phyloP scores from a whole-genome alignment of 2,888 invertebrate species.

The Scaptomyza polygonia region DNA sequence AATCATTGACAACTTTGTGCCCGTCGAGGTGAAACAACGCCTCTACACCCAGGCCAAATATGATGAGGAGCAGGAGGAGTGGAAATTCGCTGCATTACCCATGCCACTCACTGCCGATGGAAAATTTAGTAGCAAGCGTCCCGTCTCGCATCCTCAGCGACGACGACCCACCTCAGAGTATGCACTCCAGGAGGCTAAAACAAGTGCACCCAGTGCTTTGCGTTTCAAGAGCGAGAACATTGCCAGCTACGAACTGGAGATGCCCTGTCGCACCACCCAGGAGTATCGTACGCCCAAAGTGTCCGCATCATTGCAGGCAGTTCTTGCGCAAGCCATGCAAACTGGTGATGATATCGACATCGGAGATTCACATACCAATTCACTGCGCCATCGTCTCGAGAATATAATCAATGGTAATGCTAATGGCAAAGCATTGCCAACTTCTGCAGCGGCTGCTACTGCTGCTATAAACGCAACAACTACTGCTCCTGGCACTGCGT shows the following conservation, averaged over 20 bases:
- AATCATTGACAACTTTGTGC: conserved; percentile 95
- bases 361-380: conserved; percentile 81
- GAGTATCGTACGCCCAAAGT: conserved; percentile 84
- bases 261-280: conserved; percentile 84
- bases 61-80: conserved; percentile 93
- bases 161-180: conserved; percentile 88
- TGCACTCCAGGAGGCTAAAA: conserved; percentile 84
- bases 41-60: conserved; percentile 90
- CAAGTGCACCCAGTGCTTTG: conserved; percentile 74
- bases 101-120: conserved; percentile 82
- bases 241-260: conserved; percentile 83
- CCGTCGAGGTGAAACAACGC: conserved; percentile 91
- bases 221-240: conserved; percentile 84
- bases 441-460: conserved; percentile 11
- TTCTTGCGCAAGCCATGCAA: conserved; percentile 84
- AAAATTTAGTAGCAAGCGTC: conserved; percentile 85
- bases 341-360: conserved; percentile 84
- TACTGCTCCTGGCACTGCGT: conserved; percentile 20
- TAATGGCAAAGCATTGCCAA: conserved; percentile 50
- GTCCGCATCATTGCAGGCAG: conserved; percentile 84
- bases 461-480: conserved; percentile 11
- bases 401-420: conserved; percentile 84
- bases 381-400: conserved; percentile 83
- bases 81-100: conserved; percentile 85
- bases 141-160: conserved; percentile 87